phyloP scores from a whole-genome alignment of 2,797 vertebrate genomes.

The Phataginus tetradactyla region DNA sequence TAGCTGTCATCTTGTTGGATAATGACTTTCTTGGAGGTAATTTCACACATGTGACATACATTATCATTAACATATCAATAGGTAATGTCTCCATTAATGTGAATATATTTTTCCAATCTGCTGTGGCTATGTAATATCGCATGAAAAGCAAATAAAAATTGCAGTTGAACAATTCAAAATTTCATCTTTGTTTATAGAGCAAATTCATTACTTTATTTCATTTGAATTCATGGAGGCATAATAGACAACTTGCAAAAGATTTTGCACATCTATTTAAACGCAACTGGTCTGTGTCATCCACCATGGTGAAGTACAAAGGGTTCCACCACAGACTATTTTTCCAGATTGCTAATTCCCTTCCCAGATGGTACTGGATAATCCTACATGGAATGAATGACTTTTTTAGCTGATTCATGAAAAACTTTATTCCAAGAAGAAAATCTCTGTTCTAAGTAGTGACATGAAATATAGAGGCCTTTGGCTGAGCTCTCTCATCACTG shows the following conservation, averaged over 20 bases:
- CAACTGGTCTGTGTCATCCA: constrained; percentile 72
- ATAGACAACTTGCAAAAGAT: constrained; percentile 52
- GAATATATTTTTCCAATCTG: background rate
- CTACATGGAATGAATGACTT: constrained; percentile 83
- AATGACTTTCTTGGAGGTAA: background rate
- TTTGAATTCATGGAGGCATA: constrained; percentile 1
- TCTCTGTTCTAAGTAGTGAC: constrained; percentile 78
- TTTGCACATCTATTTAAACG: constrained; percentile 75
- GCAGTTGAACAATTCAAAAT: background rate
- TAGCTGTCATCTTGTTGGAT: background rate
- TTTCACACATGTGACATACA: background rate
- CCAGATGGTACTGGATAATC: constrained; percentile 85
- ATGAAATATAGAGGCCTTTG: constrained; percentile 69
- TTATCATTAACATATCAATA: background rate
- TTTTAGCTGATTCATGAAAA: constrained; percentile 87
- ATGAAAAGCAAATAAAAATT: background rate
- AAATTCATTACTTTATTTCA: background rate
- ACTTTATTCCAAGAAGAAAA: constrained; percentile 85
- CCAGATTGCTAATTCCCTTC: constrained; percentile 84
- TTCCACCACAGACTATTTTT: constrained; percentile 80
- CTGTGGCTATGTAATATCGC: background rate
- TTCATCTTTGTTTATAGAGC: background rate
- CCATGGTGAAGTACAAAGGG: constrained; percentile 62
- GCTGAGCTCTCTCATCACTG: constrained; percentile 15
- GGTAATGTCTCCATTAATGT: background rate